Evolutionary conservation across 1,140 invertebrate species (phyloP).

Genomic region (Bombus turneri): DNA sequence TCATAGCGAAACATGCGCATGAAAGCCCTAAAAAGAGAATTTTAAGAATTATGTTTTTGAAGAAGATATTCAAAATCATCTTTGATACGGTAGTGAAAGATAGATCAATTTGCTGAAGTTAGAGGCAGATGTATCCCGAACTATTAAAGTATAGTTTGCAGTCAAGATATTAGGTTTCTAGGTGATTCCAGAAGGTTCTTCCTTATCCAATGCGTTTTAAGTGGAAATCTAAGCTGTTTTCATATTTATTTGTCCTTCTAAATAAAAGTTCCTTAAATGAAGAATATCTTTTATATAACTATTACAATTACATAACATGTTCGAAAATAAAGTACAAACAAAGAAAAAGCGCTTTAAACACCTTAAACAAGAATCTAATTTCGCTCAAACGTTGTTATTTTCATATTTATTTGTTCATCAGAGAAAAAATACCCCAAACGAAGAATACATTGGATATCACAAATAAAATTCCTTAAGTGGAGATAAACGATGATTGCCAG

Average conservation of each 20-base stretch:
- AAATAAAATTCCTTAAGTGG: neutral
- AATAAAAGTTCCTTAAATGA: neutral
- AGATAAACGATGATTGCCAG: neutral
- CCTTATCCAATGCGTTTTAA: neutral
- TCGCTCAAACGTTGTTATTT: too few species aligned
- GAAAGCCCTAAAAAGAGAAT: neutral
- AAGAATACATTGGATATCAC: too few species aligned
- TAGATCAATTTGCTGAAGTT: neutral
- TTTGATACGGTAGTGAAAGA: neutral
- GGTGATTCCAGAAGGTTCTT: neutral
- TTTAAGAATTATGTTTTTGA: neutral
- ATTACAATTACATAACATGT: neutral
- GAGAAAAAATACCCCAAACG: neutral
- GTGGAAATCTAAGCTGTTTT: neutral
- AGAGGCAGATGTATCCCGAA: neutral
- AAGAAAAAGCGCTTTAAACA: too few species aligned
- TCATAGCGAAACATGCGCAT: neutral
- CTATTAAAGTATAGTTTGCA: neutral
- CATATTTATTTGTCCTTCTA: neutral
- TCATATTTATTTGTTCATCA: neutral
- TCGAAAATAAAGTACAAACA: too few species aligned
- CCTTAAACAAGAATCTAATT: too few species aligned
- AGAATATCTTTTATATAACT: too few species aligned
- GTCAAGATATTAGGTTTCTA: neutral
- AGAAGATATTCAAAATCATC: neutral